phyloP scores from a whole-genome alignment of 2,113 vertebrate species.

The Rhagologus leucostigma region DNA sequence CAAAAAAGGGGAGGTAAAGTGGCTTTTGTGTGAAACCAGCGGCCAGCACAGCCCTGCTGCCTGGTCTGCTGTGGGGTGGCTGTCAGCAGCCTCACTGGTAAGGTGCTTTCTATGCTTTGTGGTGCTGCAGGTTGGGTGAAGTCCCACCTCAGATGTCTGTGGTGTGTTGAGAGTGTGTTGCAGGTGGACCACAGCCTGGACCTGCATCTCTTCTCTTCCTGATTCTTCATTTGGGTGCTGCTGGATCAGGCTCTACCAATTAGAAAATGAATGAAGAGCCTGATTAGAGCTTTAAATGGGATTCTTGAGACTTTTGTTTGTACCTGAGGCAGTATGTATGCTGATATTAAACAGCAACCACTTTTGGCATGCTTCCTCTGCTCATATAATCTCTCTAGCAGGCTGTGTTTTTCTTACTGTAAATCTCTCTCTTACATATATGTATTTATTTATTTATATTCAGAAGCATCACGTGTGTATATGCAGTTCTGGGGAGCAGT shows the following conservation, averaged over 20 bases:
- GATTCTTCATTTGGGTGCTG: not conserved
- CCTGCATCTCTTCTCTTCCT: not conserved
- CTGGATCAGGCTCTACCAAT: constrained; percentile 2
- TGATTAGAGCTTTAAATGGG: constrained; percentile 51
- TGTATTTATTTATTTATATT: not conserved
- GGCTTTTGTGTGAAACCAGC: not conserved
- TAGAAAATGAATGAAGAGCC: constrained; percentile 44
- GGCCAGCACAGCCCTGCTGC: not conserved
- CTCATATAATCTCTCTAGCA: constrained; percentile 31
- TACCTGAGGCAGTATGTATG: constrained; percentile 48
- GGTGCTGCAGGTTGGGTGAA: not conserved
- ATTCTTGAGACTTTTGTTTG: constrained; percentile 58
- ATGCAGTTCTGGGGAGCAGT: not conserved
- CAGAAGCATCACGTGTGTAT: not conserved
- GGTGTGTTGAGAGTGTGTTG: not conserved
- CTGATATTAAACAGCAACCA: constrained; percentile 56
- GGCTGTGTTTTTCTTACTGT: constrained; percentile 3
- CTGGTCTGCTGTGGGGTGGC: not conserved
- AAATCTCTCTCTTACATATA: not conserved
- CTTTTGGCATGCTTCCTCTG: constrained; percentile 32
- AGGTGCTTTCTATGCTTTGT: not conserved
- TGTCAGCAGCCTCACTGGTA: not conserved
- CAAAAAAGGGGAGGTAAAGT: not conserved
- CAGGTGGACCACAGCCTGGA: not conserved
- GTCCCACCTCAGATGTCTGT: not conserved